Evolutionary conservation across 2,888 invertebrate species (phyloP), one percentile per base, ranked within the genome.

Genomic region (Pherbina coryleti): DNA sequence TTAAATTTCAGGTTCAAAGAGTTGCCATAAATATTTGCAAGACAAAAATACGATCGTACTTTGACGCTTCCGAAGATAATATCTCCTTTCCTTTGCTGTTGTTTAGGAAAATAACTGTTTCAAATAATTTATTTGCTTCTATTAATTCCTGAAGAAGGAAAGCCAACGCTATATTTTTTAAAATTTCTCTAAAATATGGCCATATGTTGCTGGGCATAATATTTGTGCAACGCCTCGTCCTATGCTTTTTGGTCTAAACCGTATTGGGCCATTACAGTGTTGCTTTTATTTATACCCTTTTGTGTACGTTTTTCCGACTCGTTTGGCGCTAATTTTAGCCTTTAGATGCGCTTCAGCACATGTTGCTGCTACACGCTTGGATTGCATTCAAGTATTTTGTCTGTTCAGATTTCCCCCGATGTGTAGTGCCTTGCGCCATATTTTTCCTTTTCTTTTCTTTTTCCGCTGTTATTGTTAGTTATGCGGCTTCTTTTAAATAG

Each of bases 341-440:
- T 31, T 17, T 31, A n/a, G 64, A 64, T 64, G 34, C 64, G 28
- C 64, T n/a, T n/a, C 17, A 64, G 34, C 64, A 64, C 64, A 64
- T 64, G 64, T 64, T 64, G 64, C 64, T 64, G 28, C 31, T 17
- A 31, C 17, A 28, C 28, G 64, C 64, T 14, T 64, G 17, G 17
- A 11, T 31, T 31, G 64, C 64, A 34, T 64, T 28, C 64, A 25
- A 31, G 11, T 34, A 31, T 31, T 31, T 28, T 31, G 28, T 64
- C 31, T 28, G 28, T 31, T 64, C n/a, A 31, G 28, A n/a, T 25
- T 62, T 64, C 31, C 31, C 64, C 64, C 28, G n/a, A 31, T 31
- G 57, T 28, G 25, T 60, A 14, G 11, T 7, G 11, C 25, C 9
- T 17, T 64, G 31, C n/a, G 55, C 19, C 19, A 22, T 55, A 55